Conservation (phyloP, 2,113 vertebrate genomes). For the Amphilophus citrinellus region DNA sequence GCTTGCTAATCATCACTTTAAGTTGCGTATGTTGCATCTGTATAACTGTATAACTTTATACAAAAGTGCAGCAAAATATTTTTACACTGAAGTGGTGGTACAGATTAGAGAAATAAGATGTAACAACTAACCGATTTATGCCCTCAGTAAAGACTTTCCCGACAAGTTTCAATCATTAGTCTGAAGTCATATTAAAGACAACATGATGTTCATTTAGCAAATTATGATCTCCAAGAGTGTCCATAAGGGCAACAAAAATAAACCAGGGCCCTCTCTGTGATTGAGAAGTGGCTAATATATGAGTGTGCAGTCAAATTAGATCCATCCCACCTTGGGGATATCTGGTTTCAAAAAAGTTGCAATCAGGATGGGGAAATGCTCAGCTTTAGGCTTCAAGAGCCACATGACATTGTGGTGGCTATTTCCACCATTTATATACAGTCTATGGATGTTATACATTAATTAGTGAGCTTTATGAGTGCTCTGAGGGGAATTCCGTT, state of each 20-base stretch:
- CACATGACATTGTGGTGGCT: accelerated
- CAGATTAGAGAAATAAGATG: not conserved
- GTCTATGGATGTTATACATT: not conserved
- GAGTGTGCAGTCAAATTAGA: not conserved
- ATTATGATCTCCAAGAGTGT: not conserved
- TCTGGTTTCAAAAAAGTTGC: not conserved
- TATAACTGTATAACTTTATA: not conserved
- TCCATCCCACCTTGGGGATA: not conserved
- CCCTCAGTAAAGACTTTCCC: not conserved
- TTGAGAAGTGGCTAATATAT: not conserved
- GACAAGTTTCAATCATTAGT: not conserved
- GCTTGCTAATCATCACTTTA: not conserved
- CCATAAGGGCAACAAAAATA: not conserved
- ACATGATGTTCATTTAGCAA: not conserved
- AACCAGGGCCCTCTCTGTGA: not conserved
- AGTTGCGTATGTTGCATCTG: not conserved
- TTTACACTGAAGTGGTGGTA: not conserved
- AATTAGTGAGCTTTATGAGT: not conserved
- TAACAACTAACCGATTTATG: accelerated
- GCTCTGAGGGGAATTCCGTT: not conserved
- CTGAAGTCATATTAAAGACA: not conserved
- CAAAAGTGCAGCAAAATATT: accelerated
- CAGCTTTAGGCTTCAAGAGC: too few species aligned
- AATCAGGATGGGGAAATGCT: not conserved
- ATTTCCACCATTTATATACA: not conserved